These are phyloP conservation scores for Cataglyphis altisquamis DNA, from an alignment of 2,888 invertebrate species.

Conservation along the genomic window DNA sequence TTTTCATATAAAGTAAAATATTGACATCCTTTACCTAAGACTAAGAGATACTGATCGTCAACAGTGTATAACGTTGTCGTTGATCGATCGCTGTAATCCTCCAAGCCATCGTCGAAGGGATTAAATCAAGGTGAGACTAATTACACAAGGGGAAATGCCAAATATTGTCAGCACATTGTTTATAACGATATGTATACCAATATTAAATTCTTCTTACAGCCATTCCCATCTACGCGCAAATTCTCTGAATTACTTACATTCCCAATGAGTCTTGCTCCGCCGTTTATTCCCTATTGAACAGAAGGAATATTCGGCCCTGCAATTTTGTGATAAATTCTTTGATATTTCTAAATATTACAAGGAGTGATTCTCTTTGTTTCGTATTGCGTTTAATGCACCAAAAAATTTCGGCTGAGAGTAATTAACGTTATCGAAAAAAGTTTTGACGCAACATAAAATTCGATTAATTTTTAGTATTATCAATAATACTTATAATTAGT, in stretches of 20 bases:
- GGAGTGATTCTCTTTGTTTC: background rate
- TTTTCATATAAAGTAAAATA: conserved; percentile 19
- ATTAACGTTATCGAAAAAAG: background rate
- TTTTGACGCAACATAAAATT: background rate
- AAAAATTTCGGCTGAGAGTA: conserved; percentile 5
- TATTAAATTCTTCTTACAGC: conserved; percentile 72
- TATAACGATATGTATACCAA: conserved; percentile 55
- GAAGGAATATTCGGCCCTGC: conserved; percentile 43
- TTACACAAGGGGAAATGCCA: conserved; percentile 40
- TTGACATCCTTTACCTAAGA: conserved; percentile 30
- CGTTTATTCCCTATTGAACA: conserved; percentile 55
- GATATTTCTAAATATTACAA: conserved; percentile 23
- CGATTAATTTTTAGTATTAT: background rate
- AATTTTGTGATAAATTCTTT: conserved; percentile 36
- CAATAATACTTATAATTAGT: conserved; percentile 4
- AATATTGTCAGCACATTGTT: conserved; percentile 60
- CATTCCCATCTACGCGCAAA: conserved; percentile 51
- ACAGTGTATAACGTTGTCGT: conserved; percentile 26
- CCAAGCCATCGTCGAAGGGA: background rate
- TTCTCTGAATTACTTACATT: conserved; percentile 65
- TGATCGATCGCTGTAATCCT: conserved; percentile 51
- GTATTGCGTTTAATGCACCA: conserved; percentile 18
- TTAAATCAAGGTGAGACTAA: conserved; percentile 49
- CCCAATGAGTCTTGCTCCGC: conserved; percentile 38
- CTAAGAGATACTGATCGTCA: conserved; percentile 39